Percentiles rank a stretch among this genome's conserved stretches.
phyloP scores from a whole-genome alignment of 2,113 vertebrate species.

The Platanista minor region DNA sequence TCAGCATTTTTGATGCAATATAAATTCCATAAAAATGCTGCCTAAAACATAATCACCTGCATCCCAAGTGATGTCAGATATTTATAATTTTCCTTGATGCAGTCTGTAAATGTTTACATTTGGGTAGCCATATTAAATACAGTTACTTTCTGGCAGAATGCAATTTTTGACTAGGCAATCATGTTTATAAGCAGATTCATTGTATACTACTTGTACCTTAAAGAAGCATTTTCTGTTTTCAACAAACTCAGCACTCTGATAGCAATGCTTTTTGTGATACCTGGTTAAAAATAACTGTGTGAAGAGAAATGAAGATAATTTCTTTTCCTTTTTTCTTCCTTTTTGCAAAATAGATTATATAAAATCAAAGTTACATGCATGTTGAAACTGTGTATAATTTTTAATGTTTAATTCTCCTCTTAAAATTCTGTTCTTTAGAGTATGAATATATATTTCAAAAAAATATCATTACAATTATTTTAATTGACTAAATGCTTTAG shows the following conservation, averaged over 20 bases:
- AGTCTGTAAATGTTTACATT: neutral
- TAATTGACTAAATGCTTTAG: neutral
- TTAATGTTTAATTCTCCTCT: neutral
- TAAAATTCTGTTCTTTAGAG: neutral
- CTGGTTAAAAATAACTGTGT: neutral
- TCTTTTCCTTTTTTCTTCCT: neutral
- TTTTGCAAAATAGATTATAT: neutral
- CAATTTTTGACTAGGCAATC: conserved; percentile 38
- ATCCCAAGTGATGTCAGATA: conserved; percentile 20
- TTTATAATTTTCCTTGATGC: conserved; percentile 37
- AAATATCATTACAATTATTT: neutral
- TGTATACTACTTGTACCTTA: neutral
- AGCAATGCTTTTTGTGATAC: neutral
- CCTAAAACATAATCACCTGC: conserved; percentile 36
- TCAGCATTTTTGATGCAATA: conserved; percentile 57
- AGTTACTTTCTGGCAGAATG: conserved; percentile 3
- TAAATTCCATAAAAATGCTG: conserved; percentile 41
- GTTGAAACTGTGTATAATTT: neutral
- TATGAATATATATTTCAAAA: neutral
- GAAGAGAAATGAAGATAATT: neutral
- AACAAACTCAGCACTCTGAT: conserved; percentile 32
- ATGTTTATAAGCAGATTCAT: conserved; percentile 18
- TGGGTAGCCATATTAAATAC: neutral
- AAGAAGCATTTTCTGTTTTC: conserved; percentile 24
- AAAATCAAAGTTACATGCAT: neutral